A percentile compares a stretch with the other conserved stretches of the same genome.
Conservation (phyloP, 1,140 invertebrate species). For the Drosophila asahinai region DNA sequence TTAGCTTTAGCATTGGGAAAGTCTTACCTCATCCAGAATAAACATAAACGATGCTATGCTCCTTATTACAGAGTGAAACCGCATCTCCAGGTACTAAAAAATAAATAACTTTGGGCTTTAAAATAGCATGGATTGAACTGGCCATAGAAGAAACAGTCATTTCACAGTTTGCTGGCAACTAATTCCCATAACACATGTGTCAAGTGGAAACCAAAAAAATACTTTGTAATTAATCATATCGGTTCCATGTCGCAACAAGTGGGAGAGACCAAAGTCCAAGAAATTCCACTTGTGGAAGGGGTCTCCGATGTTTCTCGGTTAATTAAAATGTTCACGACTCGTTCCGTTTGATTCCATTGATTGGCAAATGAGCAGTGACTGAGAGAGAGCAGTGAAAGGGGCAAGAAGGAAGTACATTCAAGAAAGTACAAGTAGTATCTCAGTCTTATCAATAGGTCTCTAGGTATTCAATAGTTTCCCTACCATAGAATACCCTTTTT, state of each 20-base stretch:
- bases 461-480: neutral
- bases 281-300: constrained; percentile 40
- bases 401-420: neutral
- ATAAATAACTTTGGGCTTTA: neutral
- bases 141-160: neutral
- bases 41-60: constrained; percentile 90
- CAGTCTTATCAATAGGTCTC: neutral
- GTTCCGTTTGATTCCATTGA: constrained; percentile 24
- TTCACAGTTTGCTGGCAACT: neutral
- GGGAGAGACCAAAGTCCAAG: constrained; percentile 64
- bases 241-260: constrained; percentile 27
- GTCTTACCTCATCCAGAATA: constrained; percentile 88
- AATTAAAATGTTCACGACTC: constrained; percentile 44
- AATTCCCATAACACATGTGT: constrained; percentile 19
- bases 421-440: constrained; percentile 1
- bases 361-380: neutral
- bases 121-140: neutral
- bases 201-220: constrained; percentile 50
- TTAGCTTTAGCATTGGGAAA: neutral
- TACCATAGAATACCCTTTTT: neutral
- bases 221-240: constrained; percentile 63
- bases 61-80: constrained; percentile 88
- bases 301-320: constrained; percentile 25
- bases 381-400: neutral
- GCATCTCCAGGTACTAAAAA: constrained; percentile 90